Conservation (phyloP, 2,113 vertebrate species). For the Mystacornis crossleyi region DNA sequence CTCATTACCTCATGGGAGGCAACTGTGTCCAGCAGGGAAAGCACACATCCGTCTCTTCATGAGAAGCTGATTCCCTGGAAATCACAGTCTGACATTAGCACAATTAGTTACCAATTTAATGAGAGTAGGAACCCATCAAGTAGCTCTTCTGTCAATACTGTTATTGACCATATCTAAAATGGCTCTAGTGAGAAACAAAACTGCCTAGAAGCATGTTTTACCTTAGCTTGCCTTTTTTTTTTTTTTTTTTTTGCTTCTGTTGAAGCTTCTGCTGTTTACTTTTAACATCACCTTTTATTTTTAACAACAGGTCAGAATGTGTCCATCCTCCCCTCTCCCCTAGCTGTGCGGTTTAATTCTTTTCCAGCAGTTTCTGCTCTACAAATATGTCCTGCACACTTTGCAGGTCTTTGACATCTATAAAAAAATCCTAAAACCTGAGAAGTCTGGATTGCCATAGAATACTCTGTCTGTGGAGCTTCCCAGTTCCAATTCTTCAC, state of each 20-base stretch:
- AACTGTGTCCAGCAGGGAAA: neutral
- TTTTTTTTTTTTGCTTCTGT: neutral
- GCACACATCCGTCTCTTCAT: neutral
- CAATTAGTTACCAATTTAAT: neutral
- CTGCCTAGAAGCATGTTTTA: neutral
- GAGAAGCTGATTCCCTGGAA: neutral
- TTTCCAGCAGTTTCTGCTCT: neutral
- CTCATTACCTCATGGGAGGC: conserved; percentile 19
- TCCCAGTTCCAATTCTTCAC: neutral
- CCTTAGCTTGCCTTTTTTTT: neutral
- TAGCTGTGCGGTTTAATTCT: neutral
- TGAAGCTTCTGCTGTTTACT: neutral
- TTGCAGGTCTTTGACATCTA: neutral
- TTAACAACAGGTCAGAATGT: neutral
- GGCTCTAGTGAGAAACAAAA: neutral
- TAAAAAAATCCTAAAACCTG: neutral
- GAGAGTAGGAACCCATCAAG: neutral
- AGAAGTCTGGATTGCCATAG: neutral
- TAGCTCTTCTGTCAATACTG: neutral
- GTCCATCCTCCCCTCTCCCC: neutral
- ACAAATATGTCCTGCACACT: neutral
- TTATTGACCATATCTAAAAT: neutral
- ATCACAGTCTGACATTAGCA: neutral
- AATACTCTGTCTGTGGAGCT: neutral
- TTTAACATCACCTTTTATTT: neutral